Percentiles rank a stretch among this genome's conserved stretches.
These are phyloP conservation scores for Presbytis comata DNA, from an alignment of 2,797 vertebrate species.

Conservation along the genomic window DNA sequence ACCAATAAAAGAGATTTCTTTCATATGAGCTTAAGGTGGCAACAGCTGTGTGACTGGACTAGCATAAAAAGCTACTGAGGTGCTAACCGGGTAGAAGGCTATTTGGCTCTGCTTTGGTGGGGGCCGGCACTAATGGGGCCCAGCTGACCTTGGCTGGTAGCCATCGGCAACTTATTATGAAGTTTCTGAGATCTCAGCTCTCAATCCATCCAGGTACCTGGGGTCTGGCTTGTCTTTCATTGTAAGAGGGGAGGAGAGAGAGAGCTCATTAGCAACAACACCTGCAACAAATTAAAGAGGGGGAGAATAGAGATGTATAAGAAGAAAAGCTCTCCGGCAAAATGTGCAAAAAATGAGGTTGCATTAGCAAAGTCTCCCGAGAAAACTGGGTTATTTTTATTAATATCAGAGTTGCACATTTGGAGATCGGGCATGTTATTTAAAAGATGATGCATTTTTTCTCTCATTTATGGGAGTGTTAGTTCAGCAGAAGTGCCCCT, in stretches of 20 bases:
- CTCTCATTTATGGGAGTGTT: neutral
- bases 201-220: conserved; percentile 62
- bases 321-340: conserved; percentile 65
- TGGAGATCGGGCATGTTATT: conserved; percentile 46
- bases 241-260: conserved; percentile 42
- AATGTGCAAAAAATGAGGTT: conserved; percentile 58
- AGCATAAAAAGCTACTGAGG: neutral
- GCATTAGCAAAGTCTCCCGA: conserved; percentile 63
- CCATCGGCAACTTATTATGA: conserved; percentile 34
- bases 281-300: conserved; percentile 80
- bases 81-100: neutral
- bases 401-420: conserved; percentile 70
- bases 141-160: conserved; percentile 63
- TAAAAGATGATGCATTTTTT: conserved; percentile 49
- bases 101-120: neutral
- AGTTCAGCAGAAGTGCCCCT: neutral
- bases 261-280: conserved; percentile 74
- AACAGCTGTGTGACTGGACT: neutral
- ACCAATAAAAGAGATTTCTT: conserved; percentile 59
- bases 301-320: conserved; percentile 28
- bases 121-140: neutral
- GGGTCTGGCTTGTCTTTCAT: conserved; percentile 66
- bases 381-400: conserved; percentile 68
- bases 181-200: conserved; percentile 71
- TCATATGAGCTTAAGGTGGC: conserved; percentile 25